Conservation (phyloP, 2,113 vertebrate species). For the Antechinus flavipes region DNA sequence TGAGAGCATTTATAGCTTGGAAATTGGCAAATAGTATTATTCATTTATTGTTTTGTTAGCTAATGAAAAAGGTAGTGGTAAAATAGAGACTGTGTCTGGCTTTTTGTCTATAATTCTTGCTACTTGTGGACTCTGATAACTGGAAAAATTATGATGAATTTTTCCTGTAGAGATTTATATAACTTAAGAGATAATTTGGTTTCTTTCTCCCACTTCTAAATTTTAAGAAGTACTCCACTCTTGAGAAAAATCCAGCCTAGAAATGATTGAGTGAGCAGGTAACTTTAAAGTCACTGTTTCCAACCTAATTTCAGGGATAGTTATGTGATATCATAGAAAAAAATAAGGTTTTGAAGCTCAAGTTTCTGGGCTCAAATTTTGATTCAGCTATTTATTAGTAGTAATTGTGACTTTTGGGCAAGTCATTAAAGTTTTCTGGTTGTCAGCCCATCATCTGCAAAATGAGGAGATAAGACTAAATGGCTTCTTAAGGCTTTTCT, state of each 20-base stretch:
- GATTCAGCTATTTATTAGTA: too few species aligned
- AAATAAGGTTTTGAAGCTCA: background rate
- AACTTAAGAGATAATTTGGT: background rate
- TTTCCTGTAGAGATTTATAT: background rate
- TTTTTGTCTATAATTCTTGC: background rate
- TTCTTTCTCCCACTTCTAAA: background rate
- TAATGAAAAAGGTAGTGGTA: background rate
- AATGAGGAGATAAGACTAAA: background rate
- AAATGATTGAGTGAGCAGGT: background rate
- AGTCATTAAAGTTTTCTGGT: background rate
- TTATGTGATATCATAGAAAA: background rate
- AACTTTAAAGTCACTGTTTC: background rate
- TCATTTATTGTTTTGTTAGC: background rate
- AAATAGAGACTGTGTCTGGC: background rate
- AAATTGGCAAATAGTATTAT: background rate
- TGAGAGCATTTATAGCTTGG: background rate
- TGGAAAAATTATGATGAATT: background rate
- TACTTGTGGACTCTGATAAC: background rate
- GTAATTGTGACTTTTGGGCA: background rate
- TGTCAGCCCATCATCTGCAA: background rate
- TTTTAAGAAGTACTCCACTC: background rate
- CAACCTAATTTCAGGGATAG: background rate
- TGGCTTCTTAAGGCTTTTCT: background rate
- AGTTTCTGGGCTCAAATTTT: background rate
- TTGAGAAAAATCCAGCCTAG: background rate